Evolutionary conservation across 2,797 vertebrate species (phyloP).

Genomic region (Etheostoma nigrum): DNA sequence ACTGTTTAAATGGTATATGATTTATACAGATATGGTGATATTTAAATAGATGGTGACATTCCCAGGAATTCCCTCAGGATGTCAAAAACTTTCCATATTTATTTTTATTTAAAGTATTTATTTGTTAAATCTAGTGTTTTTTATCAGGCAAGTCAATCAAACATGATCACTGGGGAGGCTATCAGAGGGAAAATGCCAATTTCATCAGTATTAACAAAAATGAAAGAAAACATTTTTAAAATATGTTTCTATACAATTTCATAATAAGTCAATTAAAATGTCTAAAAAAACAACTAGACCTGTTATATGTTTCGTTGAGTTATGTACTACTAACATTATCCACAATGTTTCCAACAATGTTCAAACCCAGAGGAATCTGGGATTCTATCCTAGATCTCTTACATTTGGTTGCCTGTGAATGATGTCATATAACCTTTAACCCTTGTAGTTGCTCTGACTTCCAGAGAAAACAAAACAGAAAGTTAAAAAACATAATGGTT

Average conservation of each 20-base stretch:
- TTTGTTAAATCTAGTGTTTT: background rate
- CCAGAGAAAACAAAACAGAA: background rate
- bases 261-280: background rate
- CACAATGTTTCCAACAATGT: too few species aligned
- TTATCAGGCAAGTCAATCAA: background rate
- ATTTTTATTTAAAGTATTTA: background rate
- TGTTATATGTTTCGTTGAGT: too few species aligned
- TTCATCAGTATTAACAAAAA: background rate
- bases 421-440: too few species aligned
- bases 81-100: background rate
- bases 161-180: background rate
- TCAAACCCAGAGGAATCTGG: too few species aligned
- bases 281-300: too few species aligned
- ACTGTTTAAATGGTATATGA: background rate
- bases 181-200: background rate
- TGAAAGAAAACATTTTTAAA: background rate
- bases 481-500: background rate
- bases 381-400: too few species aligned
- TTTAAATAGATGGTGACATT: background rate
- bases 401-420: too few species aligned
- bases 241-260: background rate
- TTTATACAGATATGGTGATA: background rate
- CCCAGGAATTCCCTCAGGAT: background rate
- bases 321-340: too few species aligned
- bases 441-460: too few species aligned